Conservation (phyloP, 2,888 invertebrate species). For the Tortricodes alternella region DNA sequence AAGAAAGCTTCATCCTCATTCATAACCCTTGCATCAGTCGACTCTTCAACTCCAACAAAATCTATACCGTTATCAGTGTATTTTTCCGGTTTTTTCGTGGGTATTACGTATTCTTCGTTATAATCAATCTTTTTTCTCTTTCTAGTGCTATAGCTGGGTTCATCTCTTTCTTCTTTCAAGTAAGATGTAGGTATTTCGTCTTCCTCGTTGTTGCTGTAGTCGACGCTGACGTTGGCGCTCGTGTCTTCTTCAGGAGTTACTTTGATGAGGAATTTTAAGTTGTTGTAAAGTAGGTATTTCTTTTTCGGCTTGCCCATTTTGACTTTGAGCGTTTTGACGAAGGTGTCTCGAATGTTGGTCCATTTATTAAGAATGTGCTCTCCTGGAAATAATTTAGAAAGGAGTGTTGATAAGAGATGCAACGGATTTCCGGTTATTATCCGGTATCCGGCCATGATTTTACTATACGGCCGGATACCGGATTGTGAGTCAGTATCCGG, state of each 20-base stretch:
- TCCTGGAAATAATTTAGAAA: constrained; percentile 55
- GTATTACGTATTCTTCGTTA: constrained; percentile 16
- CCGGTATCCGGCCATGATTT: too few species aligned
- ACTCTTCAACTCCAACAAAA: constrained; percentile 54
- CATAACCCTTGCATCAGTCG: constrained; percentile 65
- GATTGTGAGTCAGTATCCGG: too few species aligned
- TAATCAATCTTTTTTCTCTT: constrained; percentile 44
- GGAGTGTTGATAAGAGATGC: too few species aligned
- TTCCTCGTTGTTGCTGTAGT: constrained; percentile 31
- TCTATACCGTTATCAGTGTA: constrained; percentile 44
- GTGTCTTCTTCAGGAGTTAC: constrained; percentile 44
- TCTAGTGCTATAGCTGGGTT: constrained; percentile 35
- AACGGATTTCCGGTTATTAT: not conserved
- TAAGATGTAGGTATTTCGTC: constrained; percentile 26
- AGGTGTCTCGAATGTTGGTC: constrained; percentile 73
- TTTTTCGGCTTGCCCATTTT: constrained; percentile 57
- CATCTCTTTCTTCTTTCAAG: constrained; percentile 43
- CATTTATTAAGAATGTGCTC: constrained; percentile 66
- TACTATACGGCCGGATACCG: too few species aligned
- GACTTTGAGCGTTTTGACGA: constrained; percentile 60
- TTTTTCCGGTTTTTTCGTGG: constrained; percentile 26
- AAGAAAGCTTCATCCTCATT: constrained; percentile 78
- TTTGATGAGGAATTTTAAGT: constrained; percentile 61
- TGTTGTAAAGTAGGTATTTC: constrained; percentile 60
- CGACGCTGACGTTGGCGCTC: constrained; percentile 29